phyloP scores from a whole-genome alignment of 2,888 invertebrate genomes.

The Polymixis lichenea region DNA sequence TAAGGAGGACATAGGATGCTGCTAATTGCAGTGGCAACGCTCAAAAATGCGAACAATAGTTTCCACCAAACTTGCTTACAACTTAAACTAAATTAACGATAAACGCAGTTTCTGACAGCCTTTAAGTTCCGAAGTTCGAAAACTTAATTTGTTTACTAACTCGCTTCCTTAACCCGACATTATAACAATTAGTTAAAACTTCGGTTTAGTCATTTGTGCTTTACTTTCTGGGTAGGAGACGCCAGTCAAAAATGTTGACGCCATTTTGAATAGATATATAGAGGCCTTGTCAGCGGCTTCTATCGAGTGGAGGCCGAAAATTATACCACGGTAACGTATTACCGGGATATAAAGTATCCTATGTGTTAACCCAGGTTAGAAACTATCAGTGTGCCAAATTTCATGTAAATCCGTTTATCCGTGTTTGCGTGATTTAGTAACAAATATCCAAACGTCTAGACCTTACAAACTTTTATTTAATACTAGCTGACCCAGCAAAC shows the following conservation, averaged over 20 bases:
- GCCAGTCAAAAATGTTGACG: conserved; percentile 5
- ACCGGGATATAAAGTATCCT: no score
- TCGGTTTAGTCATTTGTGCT: conserved; percentile 1
- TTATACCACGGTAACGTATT: no score
- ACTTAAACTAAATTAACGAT: not conserved
- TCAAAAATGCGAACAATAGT: not conserved
- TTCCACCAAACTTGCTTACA: not conserved
- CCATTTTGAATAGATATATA: not conserved
- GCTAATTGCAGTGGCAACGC: not conserved
- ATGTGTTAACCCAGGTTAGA: no score
- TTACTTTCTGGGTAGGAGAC: not conserved
- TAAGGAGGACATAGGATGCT: no score
- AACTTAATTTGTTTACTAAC: conserved; percentile 31
- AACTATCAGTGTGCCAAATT: no score
- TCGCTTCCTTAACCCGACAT: conserved; percentile 11
- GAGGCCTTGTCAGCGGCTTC: no score
- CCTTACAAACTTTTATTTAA: no score
- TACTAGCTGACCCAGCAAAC: no score
- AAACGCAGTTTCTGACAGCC: conserved; percentile 12
- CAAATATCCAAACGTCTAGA: no score
- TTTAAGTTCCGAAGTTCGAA: not conserved
- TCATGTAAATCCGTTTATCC: no score
- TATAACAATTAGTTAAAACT: conserved; percentile 38
- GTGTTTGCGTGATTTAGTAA: no score
- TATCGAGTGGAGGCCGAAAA: no score